Evolutionary conservation across 2,113 vertebrate genomes (phyloP), one percentile per base, ranked within the genome.

Genomic region (Platichthys stellatus): DNA sequence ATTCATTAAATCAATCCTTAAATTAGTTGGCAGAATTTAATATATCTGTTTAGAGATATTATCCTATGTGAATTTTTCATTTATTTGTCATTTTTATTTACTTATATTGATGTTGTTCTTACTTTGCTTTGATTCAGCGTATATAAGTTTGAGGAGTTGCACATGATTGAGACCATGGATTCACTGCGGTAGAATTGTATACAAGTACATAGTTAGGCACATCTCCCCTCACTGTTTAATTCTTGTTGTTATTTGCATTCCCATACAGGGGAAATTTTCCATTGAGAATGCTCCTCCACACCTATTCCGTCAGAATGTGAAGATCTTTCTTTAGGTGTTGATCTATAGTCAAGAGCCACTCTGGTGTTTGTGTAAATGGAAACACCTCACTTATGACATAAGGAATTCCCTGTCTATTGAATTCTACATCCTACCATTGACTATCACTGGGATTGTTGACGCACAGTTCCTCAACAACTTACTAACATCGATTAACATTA

Each of bases 291-390:
- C 14, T 72, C 9, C 24, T 57, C 13, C 60, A 72, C 70, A 43
- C 71, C 77, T 59, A 9, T 31, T 8, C 35, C 5, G 17, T 61
- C 24, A 67, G 35, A 83, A 57, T 71, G 51, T 76, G 17, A 23
- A n/a, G 1, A 62, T 58, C 11, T 23, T 17, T 65, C 35, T 24
- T 60, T 23, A 2, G 54, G 35, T 63, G 47, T 61, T 47, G 17
- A 59, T 54, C 0, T 69, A 13, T n/a, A 3, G 6, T 73, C 12
- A 71, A 67, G 51, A 58, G 31, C 3, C 21, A 10, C 59, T 63
- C 57, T 35, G 11, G 17, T 63, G 53, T 75, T 78, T 72, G 51
- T 60, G 62, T 1, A 72, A 51, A 18, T 0, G 3, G 74, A 9
- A 66, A 60, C 68, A 63, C 49, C 28, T 66, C 23, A 31, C 70